Evolutionary conservation across 2,113 vertebrate genomes (phyloP), one percentile per base, ranked within the genome.

Genomic region (Rhinopomastus cyanomelas): DNA sequence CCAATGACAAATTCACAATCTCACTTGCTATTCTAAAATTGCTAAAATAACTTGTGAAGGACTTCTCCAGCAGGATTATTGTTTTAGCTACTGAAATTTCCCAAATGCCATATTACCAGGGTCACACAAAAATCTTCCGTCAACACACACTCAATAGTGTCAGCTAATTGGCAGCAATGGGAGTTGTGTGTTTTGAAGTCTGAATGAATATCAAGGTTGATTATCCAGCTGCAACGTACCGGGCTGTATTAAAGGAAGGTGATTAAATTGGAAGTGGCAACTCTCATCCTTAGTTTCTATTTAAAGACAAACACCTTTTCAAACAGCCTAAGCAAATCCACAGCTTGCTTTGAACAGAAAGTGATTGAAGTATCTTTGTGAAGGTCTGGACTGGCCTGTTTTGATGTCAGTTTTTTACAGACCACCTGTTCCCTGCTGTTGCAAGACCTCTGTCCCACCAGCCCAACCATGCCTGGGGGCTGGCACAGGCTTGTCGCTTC

Each of bases 161-260:
- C 83, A 84, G 71, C 81, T 94, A 92, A 94, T 86, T 95, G 95
- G 92, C 87, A 95, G 92, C 87, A 49, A 32, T 39, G 67, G 87
- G 94, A 96, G 36, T 64, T 80, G 61, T 60, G 19, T 88, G 80
- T 88, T 93, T 83, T 88, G 67, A 87, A 90, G 71, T 92, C 80
- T 9, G 0, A 93, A 87, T 37, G 81, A 89, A 83, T 89, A 94
- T 53, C 88, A 94, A 93, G 94, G 92, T 96, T 95, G 96, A 95
- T 96, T 95, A 92, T 66, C 52, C 66, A 73, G 48, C 59, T 93
- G 86, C 53, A 85, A 89, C 85, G 52, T 71, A 93, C 62, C 37
- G 48, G 37, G 42, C 53, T 86, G 11, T 61, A 71, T 89, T 90
- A 95, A 93, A 81, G 61, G 51, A 69, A n/a, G 39, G 13, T 83